Evolutionary conservation across 2,113 vertebrate species (phyloP).

Genomic region (Scomber colias): DNA sequence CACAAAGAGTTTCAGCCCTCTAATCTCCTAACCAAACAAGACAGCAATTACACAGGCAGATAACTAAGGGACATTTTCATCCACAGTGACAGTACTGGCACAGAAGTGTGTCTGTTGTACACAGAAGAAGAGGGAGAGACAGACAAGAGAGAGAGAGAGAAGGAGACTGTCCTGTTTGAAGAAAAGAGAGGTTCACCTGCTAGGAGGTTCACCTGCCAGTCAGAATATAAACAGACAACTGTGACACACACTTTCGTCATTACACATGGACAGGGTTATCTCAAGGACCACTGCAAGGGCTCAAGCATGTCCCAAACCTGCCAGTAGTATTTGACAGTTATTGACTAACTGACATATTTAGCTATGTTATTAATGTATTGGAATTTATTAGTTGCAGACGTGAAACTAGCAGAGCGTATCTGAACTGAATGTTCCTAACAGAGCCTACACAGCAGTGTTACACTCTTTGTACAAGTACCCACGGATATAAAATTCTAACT

Average conservation of each 20-base stretch:
- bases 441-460: conserved; percentile 8
- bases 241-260: conserved; percentile 63
- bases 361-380: conserved; percentile 21
- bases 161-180: conserved; percentile 69
- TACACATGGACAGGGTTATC: conserved; percentile 70
- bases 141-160: conserved; percentile 13
- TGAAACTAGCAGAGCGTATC: not conserved
- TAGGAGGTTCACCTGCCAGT: conserved; percentile 78
- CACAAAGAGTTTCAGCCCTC: conserved; percentile 86
- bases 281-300: conserved; percentile 42
- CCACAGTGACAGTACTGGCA: conserved; percentile 79
- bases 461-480: conserved; percentile 35
- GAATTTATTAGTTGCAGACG: conserved; percentile 47
- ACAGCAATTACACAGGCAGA: conserved; percentile 87
- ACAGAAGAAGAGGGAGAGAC: conserved; percentile 62
- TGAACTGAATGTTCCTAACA: conserved; percentile 18
- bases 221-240: conserved; percentile 50
- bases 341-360: conserved; percentile 67
- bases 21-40: conserved; percentile 89
- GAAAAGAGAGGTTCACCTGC: conserved; percentile 73
- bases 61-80: conserved; percentile 87
- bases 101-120: conserved; percentile 74
- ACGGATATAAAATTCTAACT: conserved; percentile 23
- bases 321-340: conserved; percentile 61
- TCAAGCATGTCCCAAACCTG: conserved; percentile 54